These are phyloP conservation scores for Epizoanthus stellaris DNA, from an alignment of 92 coral and sea anemone species.

Conservation along the genomic window DNA sequence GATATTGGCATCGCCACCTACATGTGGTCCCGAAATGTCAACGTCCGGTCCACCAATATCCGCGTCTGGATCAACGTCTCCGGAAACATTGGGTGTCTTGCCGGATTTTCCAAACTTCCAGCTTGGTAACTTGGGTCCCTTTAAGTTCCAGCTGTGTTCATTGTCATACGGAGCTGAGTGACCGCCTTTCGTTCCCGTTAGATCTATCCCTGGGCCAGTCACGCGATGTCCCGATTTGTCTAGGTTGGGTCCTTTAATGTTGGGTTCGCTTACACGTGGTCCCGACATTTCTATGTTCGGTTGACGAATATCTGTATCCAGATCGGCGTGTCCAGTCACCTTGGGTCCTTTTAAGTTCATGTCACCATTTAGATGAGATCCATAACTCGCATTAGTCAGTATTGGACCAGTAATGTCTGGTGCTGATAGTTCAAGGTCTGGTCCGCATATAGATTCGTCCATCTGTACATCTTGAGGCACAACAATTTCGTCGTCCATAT, in stretches of 20 bases:
- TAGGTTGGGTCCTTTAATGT: neutral
- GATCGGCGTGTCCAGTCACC: neutral
- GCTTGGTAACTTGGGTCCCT: neutral
- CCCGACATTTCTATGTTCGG: neutral
- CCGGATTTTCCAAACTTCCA: neutral
- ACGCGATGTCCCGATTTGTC: neutral
- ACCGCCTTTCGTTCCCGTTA: neutral
- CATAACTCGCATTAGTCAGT: neutral
- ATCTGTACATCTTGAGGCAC: neutral
- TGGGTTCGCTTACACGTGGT: no score
- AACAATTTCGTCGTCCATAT: neutral
- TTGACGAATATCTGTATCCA: neutral
- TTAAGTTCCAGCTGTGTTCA: no score
- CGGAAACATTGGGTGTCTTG: no score
- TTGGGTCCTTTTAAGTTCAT: neutral
- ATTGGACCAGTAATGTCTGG: neutral
- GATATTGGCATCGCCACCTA: no score
- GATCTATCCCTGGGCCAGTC: neutral
- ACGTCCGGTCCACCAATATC: no score
- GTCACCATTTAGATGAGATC: neutral
- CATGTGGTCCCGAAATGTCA: no score
- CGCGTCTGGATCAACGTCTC: no score
- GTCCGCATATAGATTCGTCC: constrained; percentile 1
- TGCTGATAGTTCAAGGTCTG: constrained; percentile 14
- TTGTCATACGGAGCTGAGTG: neutral